A percentile compares a stretch with the other conserved stretches of the same genome.
phyloP scores from a whole-genome alignment of 2,113 vertebrate species.

The Holacanthus passer region DNA sequence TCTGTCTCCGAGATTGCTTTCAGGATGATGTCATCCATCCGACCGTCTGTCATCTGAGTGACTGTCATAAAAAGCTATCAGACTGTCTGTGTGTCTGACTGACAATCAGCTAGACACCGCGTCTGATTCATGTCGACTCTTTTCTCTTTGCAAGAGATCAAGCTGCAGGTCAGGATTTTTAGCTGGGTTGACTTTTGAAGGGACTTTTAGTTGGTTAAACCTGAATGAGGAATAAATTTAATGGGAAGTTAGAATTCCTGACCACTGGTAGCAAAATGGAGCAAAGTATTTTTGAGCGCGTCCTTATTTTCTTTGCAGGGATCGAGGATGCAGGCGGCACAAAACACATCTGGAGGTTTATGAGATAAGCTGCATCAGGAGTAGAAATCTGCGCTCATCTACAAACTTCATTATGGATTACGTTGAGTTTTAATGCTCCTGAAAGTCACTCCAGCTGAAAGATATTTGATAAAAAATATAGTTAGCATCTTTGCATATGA shows the following conservation, averaged over 20 bases:
- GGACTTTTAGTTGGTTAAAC: background rate
- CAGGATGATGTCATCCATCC: slow-evolving; percentile 75
- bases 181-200: background rate
- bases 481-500: slow-evolving; percentile 5
- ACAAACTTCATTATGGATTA: no score
- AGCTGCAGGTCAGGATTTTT: slow-evolving; percentile 6
- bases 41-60: slow-evolving; percentile 56
- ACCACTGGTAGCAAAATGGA: no score
- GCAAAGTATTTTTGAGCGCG: no score
- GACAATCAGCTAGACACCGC: slow-evolving; percentile 10
- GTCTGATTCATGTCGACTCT: slow-evolving; percentile 31
- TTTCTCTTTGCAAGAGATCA: slow-evolving; percentile 8
- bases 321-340: no score
- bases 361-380: no score
- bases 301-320: no score
- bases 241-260: background rate
- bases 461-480: no score
- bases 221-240: no score
- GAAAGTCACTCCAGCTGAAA: no score
- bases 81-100: slow-evolving; percentile 27
- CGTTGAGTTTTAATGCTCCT: no score
- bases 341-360: no score
- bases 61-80: slow-evolving; percentile 59
- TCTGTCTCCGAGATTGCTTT: slow-evolving; percentile 59
- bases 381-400: no score